Base-by-base conservation (phyloP, 2,113 vertebrate genomes). In the Calonectris borealis region DNA sequence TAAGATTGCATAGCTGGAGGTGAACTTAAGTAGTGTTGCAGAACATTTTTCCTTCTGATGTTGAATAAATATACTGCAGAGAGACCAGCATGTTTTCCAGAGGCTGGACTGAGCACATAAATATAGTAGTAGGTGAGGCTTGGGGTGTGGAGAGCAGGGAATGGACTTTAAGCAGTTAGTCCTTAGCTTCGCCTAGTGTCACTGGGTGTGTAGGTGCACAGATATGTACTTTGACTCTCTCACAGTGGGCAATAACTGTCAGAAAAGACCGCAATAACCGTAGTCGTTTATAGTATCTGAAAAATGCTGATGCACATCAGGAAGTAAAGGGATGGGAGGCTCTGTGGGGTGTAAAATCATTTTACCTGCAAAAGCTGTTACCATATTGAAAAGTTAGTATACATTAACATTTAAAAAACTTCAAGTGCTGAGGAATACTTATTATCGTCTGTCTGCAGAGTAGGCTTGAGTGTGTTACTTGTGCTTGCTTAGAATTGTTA, bases 201-300 rank as follows among this genome's bases (percentile, higher is more conserved):
- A 60, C 88, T 93, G 96, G 94, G 96, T 72, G 93, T 95, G 91
- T 89, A 76, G 40, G 52, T 72, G 66, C 72, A 65, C 44, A 77
- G 72, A 22, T 52, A 27, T 6, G 90, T 96, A 96, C 96, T 97
- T 96, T 97, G 95, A 79, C 94, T 87, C 79, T 79, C 22, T 78
- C n/a, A 16, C 49, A 14, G 9, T 10, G 62, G 40, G 83, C 83
- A 83, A 3, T 69, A 88, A 90, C 93, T 94, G 73, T 89, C 86
- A 88, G 94, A 96, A 93, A 90, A 85, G 66, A 66, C 34, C 68
- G 57, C 89, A 82, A 22, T 36, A 89, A 48, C 70, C 2, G 1
- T 40, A 54, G 73, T 58, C 1, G 0, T 87, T 95, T 77, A 27
- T 82, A 77, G 62, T 65, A 44, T 51, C 79, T 72, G 68, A 36